Conservation (phyloP, 2,888 invertebrate species). For the Mesorhabditis spiculigera region DNA sequence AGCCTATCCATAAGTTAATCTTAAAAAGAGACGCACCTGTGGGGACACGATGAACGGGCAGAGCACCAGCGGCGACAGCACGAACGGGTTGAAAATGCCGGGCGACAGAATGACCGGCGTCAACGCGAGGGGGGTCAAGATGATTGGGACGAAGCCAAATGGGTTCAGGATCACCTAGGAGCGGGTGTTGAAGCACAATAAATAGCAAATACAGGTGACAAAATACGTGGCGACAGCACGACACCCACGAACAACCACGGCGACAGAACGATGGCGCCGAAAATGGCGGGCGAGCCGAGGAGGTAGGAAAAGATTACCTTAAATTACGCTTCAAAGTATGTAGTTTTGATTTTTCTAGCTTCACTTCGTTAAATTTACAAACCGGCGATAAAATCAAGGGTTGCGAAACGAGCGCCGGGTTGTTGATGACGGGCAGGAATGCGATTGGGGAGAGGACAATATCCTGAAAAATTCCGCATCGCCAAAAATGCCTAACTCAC, state of each 20-base stretch:
- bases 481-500: background rate
- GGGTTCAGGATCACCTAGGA: conserved; percentile 28
- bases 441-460: conserved; percentile 28
- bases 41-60: conserved; percentile 42
- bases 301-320: conserved; percentile 19
- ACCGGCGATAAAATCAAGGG: conserved; percentile 24
- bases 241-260: conserved; percentile 41
- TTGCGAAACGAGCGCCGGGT: conserved; percentile 20
- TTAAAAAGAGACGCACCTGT: conserved; percentile 12
- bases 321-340: background rate
- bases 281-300: conserved; percentile 25
- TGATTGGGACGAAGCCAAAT: conserved; percentile 36
- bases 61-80: conserved; percentile 30
- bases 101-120: conserved; percentile 37
- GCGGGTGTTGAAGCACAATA: no score
- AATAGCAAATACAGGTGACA: conserved; percentile 2
- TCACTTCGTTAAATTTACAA: background rate
- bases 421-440: conserved; percentile 14
- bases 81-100: conserved; percentile 25
- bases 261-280: conserved; percentile 24
- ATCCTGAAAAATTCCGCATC: conserved; percentile 7
- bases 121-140: conserved; percentile 33
- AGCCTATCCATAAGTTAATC: no score
- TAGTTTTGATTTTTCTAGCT: no score
- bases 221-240: conserved; percentile 21